Evolutionary conservation across 2,113 vertebrate genomes (phyloP), one percentile per base, ranked within the genome.

Genomic region (Rostratula benghalensis): DNA sequence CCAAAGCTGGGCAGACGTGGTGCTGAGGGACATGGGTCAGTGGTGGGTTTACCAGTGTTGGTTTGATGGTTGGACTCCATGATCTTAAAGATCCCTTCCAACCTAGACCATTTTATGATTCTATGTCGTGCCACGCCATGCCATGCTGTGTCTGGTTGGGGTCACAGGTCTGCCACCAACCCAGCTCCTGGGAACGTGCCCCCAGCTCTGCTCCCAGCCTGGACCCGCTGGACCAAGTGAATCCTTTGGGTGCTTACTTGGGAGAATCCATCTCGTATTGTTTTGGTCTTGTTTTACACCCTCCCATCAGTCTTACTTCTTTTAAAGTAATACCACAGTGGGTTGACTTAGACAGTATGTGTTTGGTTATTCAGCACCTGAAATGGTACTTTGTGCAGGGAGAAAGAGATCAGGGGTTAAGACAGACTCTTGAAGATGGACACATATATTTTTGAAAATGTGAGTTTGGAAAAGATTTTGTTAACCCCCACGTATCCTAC

Each of bases 101-200:
- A 27, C 15, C 35, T 11, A 3, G 35, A 27, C 5, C 6, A 61
- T 37, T 61, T 21, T 15, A 9, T 35, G 22, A 35, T 35, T 60
- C 35, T 37, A 0, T 31, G 54, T 39, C 2, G 4, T 75, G 18
- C 60, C 24, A 8, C 65, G 13, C 60, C 24, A 8, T 46, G 45
- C 53, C 10, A 5, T 21, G n/a, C 50, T 3, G 0, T 57, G 43
- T 13, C 69, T 1, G 1, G 11, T 15, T 3, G 1, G 18, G 25
- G 19, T 37, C 15, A 0, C 43, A 8, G 57, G 19, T 27, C 37
- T 78, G 43, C 51, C 67, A 73, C 37, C 50, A 50, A 27, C 50
- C 41, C 8, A 1, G 23, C 19, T 83, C 18, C 7, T 11, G 6
- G 5, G 17, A 54, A 31, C 1, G 0, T 33, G 5, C 8, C 23